Base-by-base conservation (phyloP, 2,888 invertebrate genomes). In the Podotricha telesiphe region DNA sequence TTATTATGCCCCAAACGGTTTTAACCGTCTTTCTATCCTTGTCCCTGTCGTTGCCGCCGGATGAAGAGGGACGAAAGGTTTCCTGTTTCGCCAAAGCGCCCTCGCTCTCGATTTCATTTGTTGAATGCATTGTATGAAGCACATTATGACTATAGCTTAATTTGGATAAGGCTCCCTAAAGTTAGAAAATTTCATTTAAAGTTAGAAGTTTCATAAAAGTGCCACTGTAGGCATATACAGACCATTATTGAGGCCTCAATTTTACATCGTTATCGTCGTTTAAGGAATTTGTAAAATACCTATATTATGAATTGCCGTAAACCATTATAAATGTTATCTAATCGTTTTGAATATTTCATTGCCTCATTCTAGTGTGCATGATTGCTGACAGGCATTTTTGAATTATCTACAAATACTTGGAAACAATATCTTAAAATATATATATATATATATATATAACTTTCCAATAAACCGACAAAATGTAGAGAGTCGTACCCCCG, bases 1-100 rank as follows among this genome's bases (percentile, higher is more conserved):
- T 88, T 89, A 86, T 89, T 90, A 89, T 88, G 84, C 80, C 80
- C 83, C 86, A 83, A 87, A 88, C 88, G 87, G 73, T 76, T 76
- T 75, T 72, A 91, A 91, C 91, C 89, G 91, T 88, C 89, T 80
- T 87, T 69, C 83, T 82, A 74, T 82, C 79, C 77, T 82, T 74
- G 82, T 89, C 91, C 87, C 81, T 85, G 78, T 90, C 85, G 76
- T 72, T 63, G 70, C 75, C 75, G 53, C 22, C 72, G 74, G 81
- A 82, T 76, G 71, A 86, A 86, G 85, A 86, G 79, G 78, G 83
- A 83, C 71, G 70, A 74, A 69, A 58, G 70, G 71, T 77, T 74
- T 74, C 79, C 87, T 86, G 87, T 86, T 86, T 84, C 79, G 79
- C 82, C 78, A 80, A 84, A 81, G 85, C 82, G 78, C 79, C 82